These are phyloP conservation scores for Tetragnatha montana DNA, from an alignment of 2,888 invertebrate genomes.

Conservation along the genomic window DNA sequence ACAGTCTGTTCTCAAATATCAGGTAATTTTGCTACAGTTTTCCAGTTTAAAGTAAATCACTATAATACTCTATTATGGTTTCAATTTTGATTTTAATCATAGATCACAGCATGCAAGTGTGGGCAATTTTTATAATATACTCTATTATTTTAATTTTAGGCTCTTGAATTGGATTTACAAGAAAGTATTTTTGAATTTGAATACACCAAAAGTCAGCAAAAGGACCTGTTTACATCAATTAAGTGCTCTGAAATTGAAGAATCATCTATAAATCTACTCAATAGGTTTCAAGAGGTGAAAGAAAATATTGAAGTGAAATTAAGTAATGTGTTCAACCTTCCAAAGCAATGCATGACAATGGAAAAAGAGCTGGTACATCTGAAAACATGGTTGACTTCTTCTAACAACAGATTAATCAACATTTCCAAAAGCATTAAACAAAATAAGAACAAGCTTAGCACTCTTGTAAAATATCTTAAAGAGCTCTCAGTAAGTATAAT, in stretches of 20 bases:
- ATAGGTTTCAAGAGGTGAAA: constrained; percentile 3
- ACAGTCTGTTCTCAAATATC: constrained; percentile 9
- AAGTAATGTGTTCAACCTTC: not conserved
- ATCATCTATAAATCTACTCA: not conserved
- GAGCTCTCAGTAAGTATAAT: constrained; percentile 21
- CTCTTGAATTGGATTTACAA: constrained; percentile 42
- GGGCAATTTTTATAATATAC: no score
- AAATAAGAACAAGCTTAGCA: constrained; percentile 10
- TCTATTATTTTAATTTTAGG: constrained; percentile 32
- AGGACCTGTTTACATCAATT: constrained; percentile 7
- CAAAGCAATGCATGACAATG: constrained; percentile 23
- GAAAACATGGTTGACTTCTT: constrained; percentile 15
- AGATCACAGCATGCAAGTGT: no score
- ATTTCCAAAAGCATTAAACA: constrained; percentile 8
- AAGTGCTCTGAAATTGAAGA: constrained; percentile 14
- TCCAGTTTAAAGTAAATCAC: not conserved
- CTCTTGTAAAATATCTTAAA: constrained; percentile 15
- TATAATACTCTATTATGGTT: not conserved
- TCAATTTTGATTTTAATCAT: no score
- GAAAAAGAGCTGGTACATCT: constrained; percentile 33
- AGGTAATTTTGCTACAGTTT: constrained; percentile 27
- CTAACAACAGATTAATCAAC: constrained; percentile 5
- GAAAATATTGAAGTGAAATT: constrained; percentile 39
- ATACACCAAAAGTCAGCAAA: not conserved
- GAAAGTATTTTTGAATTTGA: constrained; percentile 25